Base-by-base conservation (phyloP, 2,113 vertebrate genomes). In the Electrona antarctica region DNA sequence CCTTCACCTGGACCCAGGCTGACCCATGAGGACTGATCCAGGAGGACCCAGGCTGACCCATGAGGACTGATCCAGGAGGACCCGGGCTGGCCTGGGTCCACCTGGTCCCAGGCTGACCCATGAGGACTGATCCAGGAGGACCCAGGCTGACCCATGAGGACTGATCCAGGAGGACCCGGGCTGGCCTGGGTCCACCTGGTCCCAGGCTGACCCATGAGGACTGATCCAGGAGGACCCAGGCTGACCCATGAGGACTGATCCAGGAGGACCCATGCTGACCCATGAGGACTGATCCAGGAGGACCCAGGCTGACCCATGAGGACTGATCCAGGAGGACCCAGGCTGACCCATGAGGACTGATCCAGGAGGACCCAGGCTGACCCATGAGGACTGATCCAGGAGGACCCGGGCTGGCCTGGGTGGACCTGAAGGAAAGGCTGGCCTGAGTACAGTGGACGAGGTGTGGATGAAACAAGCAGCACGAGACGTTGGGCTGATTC, bases 401-500 rank as follows among this genome's bases (percentile, higher is more conserved):
- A 13, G 60, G 80, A 85, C 84, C 74, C 49, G 9, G 84, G 84
- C 81, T 68, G 86, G 83, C 69, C 86, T 50, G 68, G 63, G 69
- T 87, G 72, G 33, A 41, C 33, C 55, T 7, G 50, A 64, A 69
- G 6, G 64, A 41, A 33, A 8, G 60, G 54, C 11, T 12, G 10
- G 48, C 51, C 11, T 9, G n/a, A 9, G 3, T 14, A 14, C 45
- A 62, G 47, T 41, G 33, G 58, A 60, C 29, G 11, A 33, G 45
- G 41, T 5, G 41, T 4, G 46, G 29, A 46, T 45, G 11, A 52
- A 62, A 59, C 62, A 59, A 64, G 64, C 69, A 62, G 59, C 14
- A 47, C 55, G 28, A 29, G 63, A 52, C 60, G 13, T 15, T 56
- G 28, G 41, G 33, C 45, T 51, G 33, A 46, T 60, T 13, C 3